Base-by-base conservation (phyloP, 2,113 vertebrate species). In the Tamias sibiricus region DNA sequence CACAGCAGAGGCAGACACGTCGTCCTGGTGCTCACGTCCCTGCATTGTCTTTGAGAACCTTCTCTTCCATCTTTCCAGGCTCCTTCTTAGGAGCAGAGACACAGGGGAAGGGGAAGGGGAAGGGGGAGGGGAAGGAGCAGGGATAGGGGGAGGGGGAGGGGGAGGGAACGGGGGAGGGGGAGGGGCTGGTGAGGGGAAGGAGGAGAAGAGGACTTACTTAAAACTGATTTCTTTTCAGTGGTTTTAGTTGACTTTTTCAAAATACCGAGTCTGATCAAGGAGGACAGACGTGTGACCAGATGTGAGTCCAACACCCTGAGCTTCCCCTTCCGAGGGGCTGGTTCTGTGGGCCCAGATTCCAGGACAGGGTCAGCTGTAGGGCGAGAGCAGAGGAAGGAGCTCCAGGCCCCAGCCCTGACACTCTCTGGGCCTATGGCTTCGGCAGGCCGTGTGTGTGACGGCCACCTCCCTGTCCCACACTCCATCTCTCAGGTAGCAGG, bases 221-320 rank as follows among this genome's bases (percentile, higher is more conserved):
- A 92, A 93, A 79, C 8, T 32, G 42, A 66, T 75, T 95, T 90
- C 59, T 49, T 62, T 79, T 86, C 75, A 37, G 54, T 30, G 4
- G 40, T 40, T 89, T 91, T 84, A 64, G 54, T 77, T 62, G 35
- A 57, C 54, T 24, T 83, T 96, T 93, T 49, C 49, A 86, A 81
- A 95, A 64, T 17, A 44, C 32, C 81, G 35, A 35, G 32, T 47
- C 40, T 19, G 9, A 52, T 47, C 59, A 59, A 59, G 76, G 87
- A 72, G 42, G 47, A 62, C 47, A 75, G 19, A 79, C 62, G 11
- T 8, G 47, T n/a, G 32, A 30, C 40, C 8, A 35, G 59, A 1
- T 64, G 10, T 32, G 72, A 42, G 28, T 30, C 16, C 57, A 49
- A 30, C 22, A 20, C 44, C 4, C 13, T n/a, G 1, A 49, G 9